phyloP scores from a whole-genome alignment of 2,797 vertebrate genomes.

The Uromys caudimaculatus region DNA sequence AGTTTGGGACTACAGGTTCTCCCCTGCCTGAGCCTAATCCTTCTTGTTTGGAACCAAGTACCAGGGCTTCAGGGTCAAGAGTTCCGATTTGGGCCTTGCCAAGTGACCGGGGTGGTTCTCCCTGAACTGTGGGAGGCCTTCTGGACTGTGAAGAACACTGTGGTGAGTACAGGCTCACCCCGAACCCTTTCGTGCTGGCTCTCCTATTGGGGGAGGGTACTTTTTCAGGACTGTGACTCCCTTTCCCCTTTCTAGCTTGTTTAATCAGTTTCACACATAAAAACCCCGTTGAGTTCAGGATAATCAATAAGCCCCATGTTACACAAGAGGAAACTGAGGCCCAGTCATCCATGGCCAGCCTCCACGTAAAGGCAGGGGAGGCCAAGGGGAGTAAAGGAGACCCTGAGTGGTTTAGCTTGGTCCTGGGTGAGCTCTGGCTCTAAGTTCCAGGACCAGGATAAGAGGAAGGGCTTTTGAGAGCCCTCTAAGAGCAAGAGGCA shows the following conservation, averaged over 20 bases:
- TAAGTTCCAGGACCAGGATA: background rate
- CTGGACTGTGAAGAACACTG: conserved; percentile 45
- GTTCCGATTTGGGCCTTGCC: conserved; percentile 75
- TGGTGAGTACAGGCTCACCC: conserved; percentile 72
- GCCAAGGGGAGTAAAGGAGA: background rate
- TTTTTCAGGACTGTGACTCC: background rate
- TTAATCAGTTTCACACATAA: background rate
- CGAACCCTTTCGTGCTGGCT: rapidly evolving
- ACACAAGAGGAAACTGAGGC: background rate
- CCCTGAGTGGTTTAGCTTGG: background rate
- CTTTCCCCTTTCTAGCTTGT: background rate
- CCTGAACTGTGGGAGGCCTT: conserved; percentile 75
- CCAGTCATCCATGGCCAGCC: background rate
- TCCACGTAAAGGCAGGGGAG: background rate
- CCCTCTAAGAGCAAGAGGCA: background rate
- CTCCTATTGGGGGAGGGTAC: rapidly evolving
- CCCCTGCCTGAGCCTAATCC: conserved; percentile 46
- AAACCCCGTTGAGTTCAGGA: background rate
- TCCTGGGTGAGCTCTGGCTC: background rate
- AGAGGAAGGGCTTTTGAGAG: background rate
- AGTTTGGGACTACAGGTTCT: background rate
- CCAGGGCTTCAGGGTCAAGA: background rate
- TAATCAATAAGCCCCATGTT: background rate
- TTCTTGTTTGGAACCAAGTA: conserved; percentile 64
- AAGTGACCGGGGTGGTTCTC: conserved; percentile 59